Base-by-base conservation (phyloP, 1,140 invertebrate genomes). In the Stegodyphus dumicola region DNA sequence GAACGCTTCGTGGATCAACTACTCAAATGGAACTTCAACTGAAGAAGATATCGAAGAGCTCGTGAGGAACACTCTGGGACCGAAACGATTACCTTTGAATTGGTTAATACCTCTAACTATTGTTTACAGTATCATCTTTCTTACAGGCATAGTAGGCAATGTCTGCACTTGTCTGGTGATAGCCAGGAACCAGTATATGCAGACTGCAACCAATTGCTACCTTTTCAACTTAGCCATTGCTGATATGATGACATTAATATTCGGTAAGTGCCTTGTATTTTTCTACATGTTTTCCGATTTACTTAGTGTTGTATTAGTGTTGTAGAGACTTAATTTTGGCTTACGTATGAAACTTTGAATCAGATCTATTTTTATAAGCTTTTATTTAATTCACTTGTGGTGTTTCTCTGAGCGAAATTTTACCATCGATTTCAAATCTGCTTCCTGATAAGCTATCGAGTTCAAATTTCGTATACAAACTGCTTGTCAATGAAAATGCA, bases 121-220 rank as follows among this genome's bases (percentile, higher is more conserved):
- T 1, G 81, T 89, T 5, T 92, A 92, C 77, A 80, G 88, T 5
- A 74, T 92, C 56, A 92, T 93, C 51, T 92, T 93, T 85, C 88
- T 93, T 2, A 90, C 90, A 1, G 93, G 93, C 6, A 87, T 93
- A 0, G 87, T 93, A 11, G 93, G 93, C 48, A 94, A 94, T 15
- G 86, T 93, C 7, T 91, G 91, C 86, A 93, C 93, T 15, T 93
- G 93, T 88, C 87, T 93, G 52, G 93, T 94, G 6, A 93, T 94
- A 70, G 89, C 90, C 6, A 88, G 90, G 53, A 93, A 92, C 84
- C 90, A 89, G 60, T 91, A 90, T 80, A 92, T 92, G 92, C 90
- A 92, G 85, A 92, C 91, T 5, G 90, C 90, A 4, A 93, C 93
- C 10, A 93, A 93, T 88, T 92, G 90, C 77, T 93, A 93, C 85